Percentiles rank a stretch among this genome's conserved stretches.
Conservation (phyloP, 2,888 invertebrate species). For the Lepetodrilus schrolli region DNA sequence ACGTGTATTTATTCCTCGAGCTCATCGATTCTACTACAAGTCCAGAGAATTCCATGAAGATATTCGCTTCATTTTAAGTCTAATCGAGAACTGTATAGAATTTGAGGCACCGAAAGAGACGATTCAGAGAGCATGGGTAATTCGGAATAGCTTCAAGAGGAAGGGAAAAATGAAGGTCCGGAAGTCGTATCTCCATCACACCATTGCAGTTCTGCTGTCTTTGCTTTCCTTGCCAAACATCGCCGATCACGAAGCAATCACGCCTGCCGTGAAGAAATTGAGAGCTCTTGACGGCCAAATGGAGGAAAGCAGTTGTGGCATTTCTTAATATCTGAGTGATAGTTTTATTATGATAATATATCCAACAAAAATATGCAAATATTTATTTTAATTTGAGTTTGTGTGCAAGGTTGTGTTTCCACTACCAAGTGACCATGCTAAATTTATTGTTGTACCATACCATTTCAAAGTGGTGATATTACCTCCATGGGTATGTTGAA, state of each 20-base stretch:
- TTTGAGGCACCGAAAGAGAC: constrained; percentile 33
- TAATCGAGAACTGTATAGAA: constrained; percentile 43
- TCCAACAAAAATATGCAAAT: too few relatives aligned
- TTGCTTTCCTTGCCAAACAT: constrained; percentile 34
- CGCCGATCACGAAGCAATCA: constrained; percentile 32
- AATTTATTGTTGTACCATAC: too few relatives aligned
- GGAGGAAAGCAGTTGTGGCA: constrained; percentile 33
- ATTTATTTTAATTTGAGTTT: too few relatives aligned
- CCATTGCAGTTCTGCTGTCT: constrained; percentile 29
- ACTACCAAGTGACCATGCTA: too few relatives aligned
- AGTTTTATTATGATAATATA: too few relatives aligned
- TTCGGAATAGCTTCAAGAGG: constrained; percentile 38
- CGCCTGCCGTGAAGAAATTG: constrained; percentile 33
- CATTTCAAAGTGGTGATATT: too few relatives aligned
- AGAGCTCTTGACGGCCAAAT: background rate
- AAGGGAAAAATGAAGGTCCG: constrained; percentile 38
- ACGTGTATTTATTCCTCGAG: constrained; percentile 44
- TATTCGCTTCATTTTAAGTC: constrained; percentile 41
- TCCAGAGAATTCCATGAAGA: constrained; percentile 49
- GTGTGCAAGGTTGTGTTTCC: too few relatives aligned
- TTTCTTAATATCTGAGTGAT: constrained; percentile 31
- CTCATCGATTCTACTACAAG: constrained; percentile 47
- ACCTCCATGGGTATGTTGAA: too few relatives aligned
- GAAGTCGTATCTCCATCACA: constrained; percentile 34
- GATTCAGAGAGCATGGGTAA: constrained; percentile 40